Evolutionary conservation across 2,797 vertebrate species (phyloP).

Genomic region (Dallia pectoralis): DNA sequence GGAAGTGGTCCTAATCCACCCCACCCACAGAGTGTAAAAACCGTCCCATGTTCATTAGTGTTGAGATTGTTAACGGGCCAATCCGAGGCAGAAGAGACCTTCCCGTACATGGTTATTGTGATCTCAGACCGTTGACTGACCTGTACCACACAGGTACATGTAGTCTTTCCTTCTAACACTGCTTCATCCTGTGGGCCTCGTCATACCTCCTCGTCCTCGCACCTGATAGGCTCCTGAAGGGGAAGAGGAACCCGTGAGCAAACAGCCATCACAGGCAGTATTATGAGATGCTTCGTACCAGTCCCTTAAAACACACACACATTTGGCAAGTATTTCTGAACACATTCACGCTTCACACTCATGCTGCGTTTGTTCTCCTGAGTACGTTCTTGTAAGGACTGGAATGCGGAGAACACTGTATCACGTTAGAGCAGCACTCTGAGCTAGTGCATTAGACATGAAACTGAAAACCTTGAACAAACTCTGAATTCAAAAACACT

Average conservation of each 20-base stretch:
- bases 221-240: conserved; percentile 51
- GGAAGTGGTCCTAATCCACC: neutral
- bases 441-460: too few species aligned
- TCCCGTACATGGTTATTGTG: neutral
- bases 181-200: conserved; percentile 36
- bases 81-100: neutral
- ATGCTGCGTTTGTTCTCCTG: too few species aligned
- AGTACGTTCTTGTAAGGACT: too few species aligned
- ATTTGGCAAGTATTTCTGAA: neutral
- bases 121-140: neutral
- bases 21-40: neutral
- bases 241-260: conserved; percentile 46
- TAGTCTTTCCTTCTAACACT: conserved; percentile 45
- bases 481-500: too few species aligned
- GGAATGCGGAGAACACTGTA: too few species aligned
- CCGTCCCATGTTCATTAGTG: neutral
- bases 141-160: conserved; percentile 14
- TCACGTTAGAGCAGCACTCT: too few species aligned
- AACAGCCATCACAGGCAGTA: conserved; percentile 37
- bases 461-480: too few species aligned
- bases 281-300: conserved; percentile 19
- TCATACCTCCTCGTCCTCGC: conserved; percentile 39
- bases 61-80: neutral
- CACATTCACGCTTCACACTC: too few species aligned
- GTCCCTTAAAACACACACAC: neutral